phyloP scores from a whole-genome alignment of 2,797 vertebrate species.

The Sus cebifrons region DNA sequence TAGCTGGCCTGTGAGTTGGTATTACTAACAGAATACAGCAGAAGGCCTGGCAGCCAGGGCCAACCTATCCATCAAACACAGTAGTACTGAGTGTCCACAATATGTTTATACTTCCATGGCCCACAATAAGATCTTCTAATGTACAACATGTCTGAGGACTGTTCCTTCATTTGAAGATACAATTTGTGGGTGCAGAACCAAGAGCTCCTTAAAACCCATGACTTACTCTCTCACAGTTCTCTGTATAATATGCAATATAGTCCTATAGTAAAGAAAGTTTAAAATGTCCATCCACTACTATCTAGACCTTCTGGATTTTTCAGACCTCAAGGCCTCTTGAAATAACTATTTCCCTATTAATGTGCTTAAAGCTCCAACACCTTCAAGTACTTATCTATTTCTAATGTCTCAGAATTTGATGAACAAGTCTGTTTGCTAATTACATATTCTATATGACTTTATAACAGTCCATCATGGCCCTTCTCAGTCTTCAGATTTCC shows the following conservation, averaged over 20 bases:
- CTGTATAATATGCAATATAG: not conserved
- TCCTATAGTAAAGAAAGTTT: not conserved
- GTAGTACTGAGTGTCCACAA: not conserved
- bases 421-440: not conserved
- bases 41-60: not conserved
- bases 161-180: not conserved
- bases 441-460: not conserved
- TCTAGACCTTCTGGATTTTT: not conserved
- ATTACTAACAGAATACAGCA: not conserved
- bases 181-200: not conserved
- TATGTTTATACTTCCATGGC: not conserved
- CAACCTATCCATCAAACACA: not conserved
- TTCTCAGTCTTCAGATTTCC: not conserved
- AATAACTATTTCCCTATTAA: conserved; percentile 12
- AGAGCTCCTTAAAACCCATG: not conserved
- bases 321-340: not conserved
- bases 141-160: not conserved
- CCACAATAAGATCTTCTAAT: not conserved
- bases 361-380: not conserved
- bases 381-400: not conserved
- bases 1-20: not conserved
- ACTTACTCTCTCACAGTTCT: not conserved
- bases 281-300: not conserved
- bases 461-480: not conserved
- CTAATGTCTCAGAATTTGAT: conserved; percentile 35